These are phyloP conservation scores for Aphidius ervi DNA, from an alignment of 1,140 invertebrate genomes.

Conservation along the genomic window DNA sequence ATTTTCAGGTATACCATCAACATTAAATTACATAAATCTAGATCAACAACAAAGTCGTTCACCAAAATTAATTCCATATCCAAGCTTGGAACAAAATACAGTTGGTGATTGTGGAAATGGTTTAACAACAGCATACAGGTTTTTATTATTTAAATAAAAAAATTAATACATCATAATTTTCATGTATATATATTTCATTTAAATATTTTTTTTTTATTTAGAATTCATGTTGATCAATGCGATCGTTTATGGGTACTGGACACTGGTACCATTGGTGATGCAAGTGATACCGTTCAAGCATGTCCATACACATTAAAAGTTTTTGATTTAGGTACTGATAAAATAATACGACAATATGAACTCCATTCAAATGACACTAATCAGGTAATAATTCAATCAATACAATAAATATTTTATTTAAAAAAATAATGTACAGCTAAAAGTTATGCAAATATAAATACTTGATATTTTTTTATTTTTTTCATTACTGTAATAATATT, in stretches of 20 bases:
- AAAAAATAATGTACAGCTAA: too few species aligned
- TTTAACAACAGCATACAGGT: slow-evolving; percentile 69
- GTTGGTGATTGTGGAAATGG: slow-evolving; percentile 69
- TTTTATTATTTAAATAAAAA: slow-evolving; percentile 8
- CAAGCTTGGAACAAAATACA: slow-evolving; percentile 68
- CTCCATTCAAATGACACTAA: slow-evolving; percentile 69
- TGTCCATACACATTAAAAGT: slow-evolving; percentile 71
- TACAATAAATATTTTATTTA: not conserved
- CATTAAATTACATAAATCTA: slow-evolving; percentile 72
- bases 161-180: not conserved
- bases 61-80: slow-evolving; percentile 71
- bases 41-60: slow-evolving; percentile 60
- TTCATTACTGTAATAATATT: too few species aligned
- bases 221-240: slow-evolving; percentile 66
- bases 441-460: too few species aligned
- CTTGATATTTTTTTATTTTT: too few species aligned
- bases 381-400: slow-evolving; percentile 35
- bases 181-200: not conserved
- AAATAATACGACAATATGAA: slow-evolving; percentile 65
- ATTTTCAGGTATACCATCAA: slow-evolving; percentile 69
- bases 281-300: slow-evolving; percentile 66
- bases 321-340: slow-evolving; percentile 70
- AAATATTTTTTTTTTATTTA: slow-evolving; percentile 21
- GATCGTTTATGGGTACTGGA: slow-evolving; percentile 77
- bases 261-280: slow-evolving; percentile 75